Evolutionary conservation across 2,888 invertebrate genomes (phyloP).

Genomic region (Alviniconcha strummeri): DNA sequence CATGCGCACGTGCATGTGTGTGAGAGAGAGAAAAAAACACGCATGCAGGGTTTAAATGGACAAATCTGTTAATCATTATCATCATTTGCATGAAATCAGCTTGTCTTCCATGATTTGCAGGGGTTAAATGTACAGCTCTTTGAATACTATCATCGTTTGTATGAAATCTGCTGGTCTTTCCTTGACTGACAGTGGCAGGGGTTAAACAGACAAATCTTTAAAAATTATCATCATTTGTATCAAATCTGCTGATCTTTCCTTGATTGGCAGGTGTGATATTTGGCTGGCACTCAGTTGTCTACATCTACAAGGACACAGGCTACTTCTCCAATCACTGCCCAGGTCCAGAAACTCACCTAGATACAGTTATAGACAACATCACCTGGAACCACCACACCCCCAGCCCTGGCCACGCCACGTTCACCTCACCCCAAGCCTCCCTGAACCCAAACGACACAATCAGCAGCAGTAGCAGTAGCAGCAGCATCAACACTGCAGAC

Average conservation of each 20-base stretch:
- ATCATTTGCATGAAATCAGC: too few species aligned
- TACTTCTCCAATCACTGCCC: conserved; percentile 41
- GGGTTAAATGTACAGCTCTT: background rate
- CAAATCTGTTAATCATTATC: too few species aligned
- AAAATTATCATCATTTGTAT: background rate
- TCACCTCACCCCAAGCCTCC: background rate
- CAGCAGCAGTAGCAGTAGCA: background rate
- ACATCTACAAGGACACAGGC: conserved; percentile 48
- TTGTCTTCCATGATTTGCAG: background rate
- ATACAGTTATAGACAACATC: too few species aligned
- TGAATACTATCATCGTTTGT: background rate
- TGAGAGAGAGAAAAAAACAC: background rate
- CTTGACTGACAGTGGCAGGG: background rate
- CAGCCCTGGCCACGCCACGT: too few species aligned
- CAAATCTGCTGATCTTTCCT: background rate
- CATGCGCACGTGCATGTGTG: background rate
- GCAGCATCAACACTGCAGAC: background rate
- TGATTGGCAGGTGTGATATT: conserved; percentile 42
- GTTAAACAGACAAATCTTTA: too few species aligned
- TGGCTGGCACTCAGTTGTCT: conserved; percentile 54
- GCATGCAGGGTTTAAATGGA: too few species aligned
- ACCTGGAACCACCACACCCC: background rate
- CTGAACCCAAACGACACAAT: background rate
- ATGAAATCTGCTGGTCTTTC: background rate
- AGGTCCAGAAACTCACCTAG: too few species aligned